phyloP scores from a whole-genome alignment of 2,888 invertebrate species.

The Caenorhabditis sp. region DNA sequence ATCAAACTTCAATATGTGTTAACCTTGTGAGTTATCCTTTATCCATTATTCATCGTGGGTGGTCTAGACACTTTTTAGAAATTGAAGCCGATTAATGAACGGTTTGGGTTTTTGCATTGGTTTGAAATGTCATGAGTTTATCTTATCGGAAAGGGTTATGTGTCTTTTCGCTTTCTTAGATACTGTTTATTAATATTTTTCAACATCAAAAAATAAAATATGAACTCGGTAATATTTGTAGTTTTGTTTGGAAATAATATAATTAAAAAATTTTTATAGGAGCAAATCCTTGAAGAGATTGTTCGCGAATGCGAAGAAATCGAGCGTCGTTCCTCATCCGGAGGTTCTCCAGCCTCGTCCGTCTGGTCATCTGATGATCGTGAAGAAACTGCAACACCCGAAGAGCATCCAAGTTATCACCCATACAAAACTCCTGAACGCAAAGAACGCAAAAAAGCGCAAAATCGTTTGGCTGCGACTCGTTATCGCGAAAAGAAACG shows the following conservation, averaged over 20 bases:
- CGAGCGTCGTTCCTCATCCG: constrained; percentile 52
- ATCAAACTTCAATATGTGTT: no score
- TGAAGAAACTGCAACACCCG: constrained; percentile 18
- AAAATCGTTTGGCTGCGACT: constrained; percentile 51
- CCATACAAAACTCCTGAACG: constrained; percentile 41
- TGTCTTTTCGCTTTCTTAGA: neutral
- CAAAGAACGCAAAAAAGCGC: constrained; percentile 48
- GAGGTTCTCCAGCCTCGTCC: constrained; percentile 25
- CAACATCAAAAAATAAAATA: no score
- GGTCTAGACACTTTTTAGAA: no score
- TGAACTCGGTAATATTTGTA: no score
- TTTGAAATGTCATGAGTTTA: no score
- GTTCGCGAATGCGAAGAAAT: constrained; percentile 68
- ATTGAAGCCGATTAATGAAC: no score
- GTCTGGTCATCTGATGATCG: constrained; percentile 43
- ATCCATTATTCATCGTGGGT: no score
- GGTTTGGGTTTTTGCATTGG: no score
- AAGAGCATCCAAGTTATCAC: constrained; percentile 11
- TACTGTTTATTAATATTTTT: neutral
- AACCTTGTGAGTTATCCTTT: no score
- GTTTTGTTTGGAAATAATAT: no score
- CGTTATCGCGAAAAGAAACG: constrained; percentile 52
- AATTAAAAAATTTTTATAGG: constrained; percentile 43
- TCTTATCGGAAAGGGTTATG: no score
- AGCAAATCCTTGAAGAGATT: constrained; percentile 66